Percentiles rank a stretch among this genome's conserved stretches.
Conservation (phyloP, 2,888 invertebrate genomes). For the Chalcis sispes region DNA sequence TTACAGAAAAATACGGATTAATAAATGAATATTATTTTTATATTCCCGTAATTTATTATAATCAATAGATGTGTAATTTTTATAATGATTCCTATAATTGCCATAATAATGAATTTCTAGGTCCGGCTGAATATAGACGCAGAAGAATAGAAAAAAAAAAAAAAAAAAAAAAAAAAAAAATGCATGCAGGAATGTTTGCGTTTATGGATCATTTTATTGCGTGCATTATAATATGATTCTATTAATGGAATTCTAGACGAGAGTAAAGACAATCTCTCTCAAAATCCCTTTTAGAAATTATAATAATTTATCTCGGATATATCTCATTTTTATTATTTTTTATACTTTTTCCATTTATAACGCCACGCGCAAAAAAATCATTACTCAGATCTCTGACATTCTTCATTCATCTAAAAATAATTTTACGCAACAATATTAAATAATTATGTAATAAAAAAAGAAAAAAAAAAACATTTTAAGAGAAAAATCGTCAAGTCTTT, state of each 20-base stretch:
- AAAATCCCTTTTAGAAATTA: constrained; percentile 26
- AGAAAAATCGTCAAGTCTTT: constrained; percentile 55
- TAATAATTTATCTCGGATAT: constrained; percentile 22
- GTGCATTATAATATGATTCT: constrained; percentile 31
- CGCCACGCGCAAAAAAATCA: not conserved
- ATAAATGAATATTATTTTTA: too few species aligned
- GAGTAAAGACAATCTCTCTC: constrained; percentile 9
- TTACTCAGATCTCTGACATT: constrained; percentile 5
- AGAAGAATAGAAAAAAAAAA: not conserved
- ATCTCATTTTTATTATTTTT: constrained; percentile 7
- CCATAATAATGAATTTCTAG: constrained; percentile 39
- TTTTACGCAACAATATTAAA: not conserved
- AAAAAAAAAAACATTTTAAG: too few species aligned
- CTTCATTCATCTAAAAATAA: constrained; percentile 11
- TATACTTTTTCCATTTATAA: too few species aligned
- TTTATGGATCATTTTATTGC: constrained; percentile 44
- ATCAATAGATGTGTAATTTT: constrained; percentile 24
- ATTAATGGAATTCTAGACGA: constrained; percentile 19
- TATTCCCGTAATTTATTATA: constrained; percentile 2
- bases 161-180: constrained; percentile 5
- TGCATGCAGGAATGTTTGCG: constrained; percentile 14
- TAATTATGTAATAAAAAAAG: not conserved
- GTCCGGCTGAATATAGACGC: not conserved
- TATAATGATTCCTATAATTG: constrained; percentile 41
- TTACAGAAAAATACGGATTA: too few species aligned